Evolutionary conservation across 2,113 vertebrate species (phyloP).

Genomic region (Serinus canaria): DNA sequence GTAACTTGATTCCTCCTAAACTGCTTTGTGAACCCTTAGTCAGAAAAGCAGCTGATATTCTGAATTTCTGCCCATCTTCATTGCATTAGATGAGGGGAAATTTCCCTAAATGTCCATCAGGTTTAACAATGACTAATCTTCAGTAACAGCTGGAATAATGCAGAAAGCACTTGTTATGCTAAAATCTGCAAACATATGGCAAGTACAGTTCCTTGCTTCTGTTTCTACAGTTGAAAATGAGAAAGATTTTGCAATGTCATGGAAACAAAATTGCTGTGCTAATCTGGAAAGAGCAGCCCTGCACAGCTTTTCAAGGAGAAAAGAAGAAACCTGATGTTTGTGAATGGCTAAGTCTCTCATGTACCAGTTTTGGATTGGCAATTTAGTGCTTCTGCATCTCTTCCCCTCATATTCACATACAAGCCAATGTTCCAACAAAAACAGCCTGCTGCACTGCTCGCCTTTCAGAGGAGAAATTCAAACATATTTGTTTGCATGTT

Average conservation of each 20-base stretch:
- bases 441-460: background rate
- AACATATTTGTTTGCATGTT: background rate
- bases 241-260: slow-evolving; percentile 15
- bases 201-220: background rate
- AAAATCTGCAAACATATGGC: background rate
- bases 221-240: background rate
- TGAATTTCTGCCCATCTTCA: background rate
- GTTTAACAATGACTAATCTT: background rate
- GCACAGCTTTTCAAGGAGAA: background rate
- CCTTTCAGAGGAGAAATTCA: background rate
- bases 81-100: background rate
- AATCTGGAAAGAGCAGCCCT: background rate
- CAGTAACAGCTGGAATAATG: background rate
- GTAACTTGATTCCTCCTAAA: background rate
- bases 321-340: background rate
- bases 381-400: background rate
- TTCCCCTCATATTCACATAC: background rate
- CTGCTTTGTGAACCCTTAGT: background rate
- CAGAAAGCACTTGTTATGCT: background rate
- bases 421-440: background rate
- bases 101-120: background rate
- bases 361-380: background rate
- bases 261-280: slow-evolving; percentile 3
- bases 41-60: background rate
- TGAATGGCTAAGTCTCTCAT: background rate